Base-by-base conservation (phyloP, 2,797 vertebrate species). In the Petrocephalus schoutedeni region DNA sequence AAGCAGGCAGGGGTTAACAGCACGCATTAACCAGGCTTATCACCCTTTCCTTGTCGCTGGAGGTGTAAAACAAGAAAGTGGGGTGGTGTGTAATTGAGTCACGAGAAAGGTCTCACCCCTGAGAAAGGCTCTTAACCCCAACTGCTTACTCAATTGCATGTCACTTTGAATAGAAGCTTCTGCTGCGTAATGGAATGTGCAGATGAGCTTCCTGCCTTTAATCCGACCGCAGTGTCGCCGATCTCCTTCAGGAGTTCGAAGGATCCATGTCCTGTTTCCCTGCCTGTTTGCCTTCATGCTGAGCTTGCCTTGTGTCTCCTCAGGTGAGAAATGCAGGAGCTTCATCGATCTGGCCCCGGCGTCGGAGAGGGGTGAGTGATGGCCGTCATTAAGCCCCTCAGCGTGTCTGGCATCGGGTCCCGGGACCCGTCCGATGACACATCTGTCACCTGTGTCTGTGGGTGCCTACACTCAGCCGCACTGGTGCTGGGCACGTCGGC, bases 291-390 rank as follows among this genome's bases (percentile, higher is more conserved):
- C 87, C 71, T 87, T 86, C 32, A 49, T 49, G 57, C 14, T 88
- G 28, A 12, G 56, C 14, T 58, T 1, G 54, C 12, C 56, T 90
- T 91, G 87, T 89, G 89, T 90, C 93, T 92, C 95, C 93, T 89
- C 93, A 99, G 98, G 98, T 96, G 98, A 99, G 93, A 98, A 95
- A 95, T 99, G 98, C 90, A 96, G 98, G 93, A 99, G 98, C 94
- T 99, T 99, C 95, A 99, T 99, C 92, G 98, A 99, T 96, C 95
- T 99, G 92, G 97, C 98, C 90, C 98, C 98, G 0, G 98, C 98
- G 1, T 99, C 98, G 0, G 98, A 99, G 93, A 97, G 97, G 96
- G 97, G 98, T 99, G 95, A 97, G 97, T 95, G 88, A 92, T 94
- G 94, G 90, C 61, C 8, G 58, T 93, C 93, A 92, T 95, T 95